Evolutionary conservation across 2,888 invertebrate species (phyloP).

Genomic region (Orgyia antiqua): DNA sequence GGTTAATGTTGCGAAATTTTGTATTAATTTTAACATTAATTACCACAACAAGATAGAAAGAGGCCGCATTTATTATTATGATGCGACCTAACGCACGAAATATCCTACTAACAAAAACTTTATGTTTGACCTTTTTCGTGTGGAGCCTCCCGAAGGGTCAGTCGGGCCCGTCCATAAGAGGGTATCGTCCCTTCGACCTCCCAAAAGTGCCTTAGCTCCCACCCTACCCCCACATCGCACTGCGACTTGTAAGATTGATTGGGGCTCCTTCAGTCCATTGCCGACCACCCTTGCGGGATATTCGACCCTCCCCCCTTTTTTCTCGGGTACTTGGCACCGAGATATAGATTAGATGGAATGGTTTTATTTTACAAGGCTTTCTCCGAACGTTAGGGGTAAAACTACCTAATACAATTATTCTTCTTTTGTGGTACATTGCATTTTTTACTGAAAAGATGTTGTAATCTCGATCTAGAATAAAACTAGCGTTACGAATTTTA

Average conservation of each 20-base stretch:
- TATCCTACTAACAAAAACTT: conserved; percentile 56
- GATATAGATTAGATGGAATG: conserved; percentile 54
- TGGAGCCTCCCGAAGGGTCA: conserved; percentile 63
- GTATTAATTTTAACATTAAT: too few relatives aligned
- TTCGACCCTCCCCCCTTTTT: conserved; percentile 72
- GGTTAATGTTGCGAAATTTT: too few relatives aligned
- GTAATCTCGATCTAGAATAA: too few relatives aligned
- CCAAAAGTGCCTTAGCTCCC: conserved; percentile 43
- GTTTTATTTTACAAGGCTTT: conserved; percentile 22
- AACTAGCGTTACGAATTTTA: too few relatives aligned
- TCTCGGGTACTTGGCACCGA: conserved; percentile 51
- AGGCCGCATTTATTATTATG: conserved; percentile 27
- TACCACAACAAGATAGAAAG: conserved; percentile 1
- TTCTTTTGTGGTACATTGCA: conserved; percentile 7
- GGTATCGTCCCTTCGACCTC: conserved; percentile 71
- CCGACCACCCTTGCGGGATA: conserved; percentile 68
- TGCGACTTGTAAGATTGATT: conserved; percentile 79
- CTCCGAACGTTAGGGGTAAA: conserved; percentile 15
- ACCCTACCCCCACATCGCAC: conserved; percentile 38
- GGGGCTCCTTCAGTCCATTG: conserved; percentile 79
- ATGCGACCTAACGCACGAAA: conserved; percentile 28
- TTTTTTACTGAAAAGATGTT: conserved; percentile 4
- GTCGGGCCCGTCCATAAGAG: conserved; percentile 65
- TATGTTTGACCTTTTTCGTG: conserved; percentile 60
- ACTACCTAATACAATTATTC: conserved; percentile 4